A percentile compares a stretch with the other conserved stretches of the same genome.
phyloP scores from a whole-genome alignment of 1,140 invertebrate genomes.

The Solen grandis region DNA sequence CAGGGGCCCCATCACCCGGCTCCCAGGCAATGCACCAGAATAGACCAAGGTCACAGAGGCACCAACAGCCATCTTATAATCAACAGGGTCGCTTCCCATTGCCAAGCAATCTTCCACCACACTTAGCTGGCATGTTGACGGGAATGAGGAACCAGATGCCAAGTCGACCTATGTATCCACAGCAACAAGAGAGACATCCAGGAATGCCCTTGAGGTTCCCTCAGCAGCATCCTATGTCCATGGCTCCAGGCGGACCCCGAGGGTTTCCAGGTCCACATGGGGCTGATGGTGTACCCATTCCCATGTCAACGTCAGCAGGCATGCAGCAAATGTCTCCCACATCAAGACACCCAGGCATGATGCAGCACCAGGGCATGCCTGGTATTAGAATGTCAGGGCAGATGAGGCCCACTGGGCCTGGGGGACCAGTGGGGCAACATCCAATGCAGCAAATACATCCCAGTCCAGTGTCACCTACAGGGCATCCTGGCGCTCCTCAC shows the following conservation, averaged over 20 bases:
- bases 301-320: constrained; percentile 16
- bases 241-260: constrained; percentile 6
- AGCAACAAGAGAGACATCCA: constrained; percentile 10
- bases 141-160: constrained; percentile 24
- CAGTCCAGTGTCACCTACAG: constrained; percentile 34
- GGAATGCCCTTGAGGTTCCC: constrained; percentile 23
- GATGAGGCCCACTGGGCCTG: constrained; percentile 41
- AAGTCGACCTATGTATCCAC: constrained; percentile 22
- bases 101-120: constrained; percentile 51
- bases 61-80: neutral
- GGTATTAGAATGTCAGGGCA: constrained; percentile 32
- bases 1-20: neutral
- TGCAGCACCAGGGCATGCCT: constrained; percentile 38
- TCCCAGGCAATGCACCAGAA: neutral
- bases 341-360: constrained; percentile 32
- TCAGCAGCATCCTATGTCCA: constrained; percentile 19
- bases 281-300: constrained; percentile 8
- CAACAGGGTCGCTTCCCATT: constrained; percentile 21
- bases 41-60: constrained; percentile 7
- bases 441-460: constrained; percentile 35
- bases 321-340: constrained; percentile 42
- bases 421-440: constrained; percentile 8
- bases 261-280: constrained; percentile 11
- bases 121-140: constrained; percentile 37
- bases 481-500: constrained; percentile 31